Percentiles rank a stretch among this genome's conserved stretches.
phyloP scores from a whole-genome alignment of 2,113 vertebrate species.

The Thamnophis sirtalis region DNA sequence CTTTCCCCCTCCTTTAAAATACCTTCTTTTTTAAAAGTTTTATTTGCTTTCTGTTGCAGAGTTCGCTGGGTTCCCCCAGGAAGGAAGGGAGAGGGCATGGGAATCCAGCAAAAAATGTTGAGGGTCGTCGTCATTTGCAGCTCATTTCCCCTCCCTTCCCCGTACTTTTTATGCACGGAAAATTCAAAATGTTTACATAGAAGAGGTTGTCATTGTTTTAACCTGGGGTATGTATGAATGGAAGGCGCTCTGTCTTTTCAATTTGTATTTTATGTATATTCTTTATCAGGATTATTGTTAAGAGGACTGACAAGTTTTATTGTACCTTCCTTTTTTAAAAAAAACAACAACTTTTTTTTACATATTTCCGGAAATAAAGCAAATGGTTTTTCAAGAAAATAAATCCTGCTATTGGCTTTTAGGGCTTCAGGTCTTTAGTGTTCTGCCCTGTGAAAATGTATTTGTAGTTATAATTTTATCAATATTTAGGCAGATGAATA shows the following conservation, averaged over 20 bases:
- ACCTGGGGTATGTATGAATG: slow-evolving; percentile 74
- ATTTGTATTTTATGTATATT: slow-evolving; percentile 86
- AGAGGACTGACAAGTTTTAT: slow-evolving; percentile 84
- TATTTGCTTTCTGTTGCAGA: slow-evolving; percentile 56
- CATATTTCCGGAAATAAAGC: slow-evolving; percentile 78
- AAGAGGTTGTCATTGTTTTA: slow-evolving; percentile 72
- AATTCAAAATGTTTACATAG: slow-evolving; percentile 44
- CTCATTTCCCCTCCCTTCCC: slow-evolving; percentile 41
- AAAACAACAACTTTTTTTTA: slow-evolving; percentile 72
- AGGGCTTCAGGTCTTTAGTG: slow-evolving; percentile 41
- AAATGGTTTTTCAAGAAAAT: slow-evolving; percentile 80
- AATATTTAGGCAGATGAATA: neutral
- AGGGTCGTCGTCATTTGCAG: slow-evolving; percentile 60
- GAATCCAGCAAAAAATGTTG: slow-evolving; percentile 31
- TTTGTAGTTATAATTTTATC: neutral
- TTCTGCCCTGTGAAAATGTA: slow-evolving; percentile 19
- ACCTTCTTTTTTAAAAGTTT: slow-evolving; percentile 27
- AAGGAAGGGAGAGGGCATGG: neutral
- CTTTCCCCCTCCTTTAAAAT: too few relatives aligned
- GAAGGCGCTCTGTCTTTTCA: slow-evolving; percentile 37
- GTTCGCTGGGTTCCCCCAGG: slow-evolving; percentile 54
- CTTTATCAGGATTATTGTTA: slow-evolving; percentile 90
- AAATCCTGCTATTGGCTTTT: slow-evolving; percentile 34
- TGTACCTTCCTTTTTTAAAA: slow-evolving; percentile 85
- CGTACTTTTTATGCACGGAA: slow-evolving; percentile 53